Evolutionary conservation across 2,113 vertebrate species (phyloP).

Genomic region (Furnarius figulus): DNA sequence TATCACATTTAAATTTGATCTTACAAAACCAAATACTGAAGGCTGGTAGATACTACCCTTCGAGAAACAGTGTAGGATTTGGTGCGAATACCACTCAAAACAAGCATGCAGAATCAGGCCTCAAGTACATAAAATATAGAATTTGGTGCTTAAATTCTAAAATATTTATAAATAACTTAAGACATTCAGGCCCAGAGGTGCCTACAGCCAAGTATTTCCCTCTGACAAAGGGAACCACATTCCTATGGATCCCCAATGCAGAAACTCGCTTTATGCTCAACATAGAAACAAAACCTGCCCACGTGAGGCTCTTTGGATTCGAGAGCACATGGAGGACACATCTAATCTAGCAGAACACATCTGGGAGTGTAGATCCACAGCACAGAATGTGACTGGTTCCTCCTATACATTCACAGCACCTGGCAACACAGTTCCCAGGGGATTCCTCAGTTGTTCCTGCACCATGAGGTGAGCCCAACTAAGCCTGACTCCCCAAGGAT

Average conservation of each 20-base stretch:
- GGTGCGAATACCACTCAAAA: neutral
- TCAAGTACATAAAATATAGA: neutral
- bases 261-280: neutral
- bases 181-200: constrained; percentile 34
- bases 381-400: neutral
- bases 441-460: neutral
- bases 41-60: neutral
- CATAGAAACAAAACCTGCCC: neutral
- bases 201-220: neutral
- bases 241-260: neutral
- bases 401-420: neutral
- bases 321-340: neutral
- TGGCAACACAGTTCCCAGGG: neutral
- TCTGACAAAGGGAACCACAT: neutral
- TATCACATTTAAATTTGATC: neutral
- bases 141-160: constrained; percentile 5
- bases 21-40: neutral
- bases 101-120: neutral
- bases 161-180: constrained; percentile 52
- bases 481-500: fast-evolving
- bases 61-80: neutral
- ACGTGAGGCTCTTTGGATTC: neutral
- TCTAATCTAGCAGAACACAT: neutral
- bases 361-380: neutral
- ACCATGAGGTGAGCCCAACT: neutral